Base-by-base conservation (phyloP, 2,797 vertebrate species). In the Pteronotus mesoamericanus region DNA sequence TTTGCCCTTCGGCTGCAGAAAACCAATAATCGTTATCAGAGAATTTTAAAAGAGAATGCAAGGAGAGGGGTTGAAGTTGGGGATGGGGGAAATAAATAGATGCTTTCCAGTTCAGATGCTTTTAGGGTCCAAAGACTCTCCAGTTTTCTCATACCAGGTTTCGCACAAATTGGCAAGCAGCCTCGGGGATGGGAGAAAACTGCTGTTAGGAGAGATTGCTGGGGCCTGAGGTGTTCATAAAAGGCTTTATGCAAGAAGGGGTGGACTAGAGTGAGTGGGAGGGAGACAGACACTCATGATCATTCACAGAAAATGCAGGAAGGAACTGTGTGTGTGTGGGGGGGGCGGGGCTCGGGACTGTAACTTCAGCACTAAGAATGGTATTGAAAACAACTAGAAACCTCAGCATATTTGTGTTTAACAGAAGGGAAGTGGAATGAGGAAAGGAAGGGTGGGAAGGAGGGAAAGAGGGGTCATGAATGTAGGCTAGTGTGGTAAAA, bases 1-100 rank as follows among this genome's bases (percentile, higher is more conserved):
- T 97, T 97, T 98, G 93, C 97, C 97, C 95, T 96, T 82, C 83
- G 90, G 96, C 93, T 97, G 96, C 92, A 97, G 61, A 44, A 96
- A 98, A 91, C 77, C 97, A 97, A 89, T 72, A 87, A 92, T 39
- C 12, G 0, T 94, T 92, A 96, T 2, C 9, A 97, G 75, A 96
- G 77, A 86, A 94, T 57, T 95, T 95, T 98, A 95, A 93, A 0
- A 92, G 69, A 96, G 10, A 14, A 79, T 72, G 59, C 84, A 95
- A 9, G 51, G 32, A 84, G 44, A 22, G 14, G 16, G 21, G 3
- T 66, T 91, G 78, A 51, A n/a, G 24, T 34, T 89, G 32, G 37
- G 37, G 61, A 42, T 61, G 18, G 53, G 37, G 39, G 6, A 68
- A 85, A 55, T 68, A 74, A 93, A 57, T 24, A 64, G 69, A 78